phyloP scores from a whole-genome alignment of 92 coral and sea anemone genomes.

The Bergia sp. region DNA sequence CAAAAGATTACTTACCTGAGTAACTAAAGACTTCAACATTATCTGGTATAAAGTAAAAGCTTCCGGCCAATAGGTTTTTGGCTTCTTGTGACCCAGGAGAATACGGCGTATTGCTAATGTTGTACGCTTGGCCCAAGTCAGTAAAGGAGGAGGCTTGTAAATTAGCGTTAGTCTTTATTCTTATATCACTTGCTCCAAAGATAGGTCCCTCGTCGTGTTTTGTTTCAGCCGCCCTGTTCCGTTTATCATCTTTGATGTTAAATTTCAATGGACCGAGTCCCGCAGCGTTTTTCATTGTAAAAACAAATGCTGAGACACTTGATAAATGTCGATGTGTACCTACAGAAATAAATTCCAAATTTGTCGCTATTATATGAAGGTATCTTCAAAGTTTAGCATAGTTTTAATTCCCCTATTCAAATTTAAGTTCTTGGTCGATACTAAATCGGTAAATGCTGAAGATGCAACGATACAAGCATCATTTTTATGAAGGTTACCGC shows the following conservation, averaged over 20 bases:
- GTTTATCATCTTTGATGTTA: neutral
- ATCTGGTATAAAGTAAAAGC: conserved; percentile 11
- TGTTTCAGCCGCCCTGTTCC: neutral
- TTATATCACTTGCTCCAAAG: neutral
- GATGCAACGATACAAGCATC: too few species aligned
- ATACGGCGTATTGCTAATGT: conserved; percentile 13
- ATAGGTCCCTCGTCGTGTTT: neutral
- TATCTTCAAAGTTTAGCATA: too few species aligned
- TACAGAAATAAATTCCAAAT: neutral
- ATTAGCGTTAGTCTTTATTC: neutral
- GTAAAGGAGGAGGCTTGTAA: neutral
- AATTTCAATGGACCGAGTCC: conserved; percentile 5
- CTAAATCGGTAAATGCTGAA: too few species aligned
- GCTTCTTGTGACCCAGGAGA: neutral
- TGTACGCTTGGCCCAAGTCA: neutral
- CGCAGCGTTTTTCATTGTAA: neutral
- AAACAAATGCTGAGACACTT: conserved; percentile 9
- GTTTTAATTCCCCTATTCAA: too few species aligned
- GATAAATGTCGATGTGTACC: neutral
- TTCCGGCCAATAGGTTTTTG: conserved; percentile 1
- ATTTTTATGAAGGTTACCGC: too few species aligned
- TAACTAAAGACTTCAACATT: conserved; percentile 13
- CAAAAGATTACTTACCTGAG: neutral
- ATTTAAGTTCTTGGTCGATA: too few species aligned
- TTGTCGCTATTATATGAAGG: neutral